These are phyloP conservation scores for Euzetes globulus DNA, from an alignment of 2,888 invertebrate species.

Conservation along the genomic window DNA sequence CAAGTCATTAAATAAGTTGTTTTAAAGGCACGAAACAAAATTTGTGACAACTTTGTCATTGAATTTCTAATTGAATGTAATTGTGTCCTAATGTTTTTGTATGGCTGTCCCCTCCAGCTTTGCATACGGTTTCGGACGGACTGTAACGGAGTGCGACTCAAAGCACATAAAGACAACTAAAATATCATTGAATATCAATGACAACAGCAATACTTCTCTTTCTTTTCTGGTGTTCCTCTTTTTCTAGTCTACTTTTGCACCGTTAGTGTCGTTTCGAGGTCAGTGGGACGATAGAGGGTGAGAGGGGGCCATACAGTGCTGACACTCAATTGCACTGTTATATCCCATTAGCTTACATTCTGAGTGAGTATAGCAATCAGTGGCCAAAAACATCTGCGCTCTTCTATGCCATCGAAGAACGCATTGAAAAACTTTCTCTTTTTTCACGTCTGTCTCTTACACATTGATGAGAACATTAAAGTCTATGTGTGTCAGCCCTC, in stretches of 20 bases:
- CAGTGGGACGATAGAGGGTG: conserved; percentile 29
- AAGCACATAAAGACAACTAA: too few species aligned
- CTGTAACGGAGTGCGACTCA: too few species aligned
- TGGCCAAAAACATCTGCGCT: neutral
- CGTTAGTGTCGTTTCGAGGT: conserved; percentile 26
- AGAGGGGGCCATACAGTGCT: neutral
- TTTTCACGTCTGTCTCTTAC: neutral
- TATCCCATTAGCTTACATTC: neutral
- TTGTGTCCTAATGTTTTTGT: too few species aligned
- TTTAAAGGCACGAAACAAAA: too few species aligned
- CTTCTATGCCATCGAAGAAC: neutral
- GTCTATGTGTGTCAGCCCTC: conserved; percentile 9
- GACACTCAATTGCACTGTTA: conserved; percentile 1
- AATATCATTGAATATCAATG: neutral
- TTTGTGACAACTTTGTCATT: too few species aligned
- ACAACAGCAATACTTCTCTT: neutral
- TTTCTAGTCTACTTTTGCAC: neutral
- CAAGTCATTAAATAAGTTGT: too few species aligned
- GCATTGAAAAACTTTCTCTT: conserved; percentile 20
- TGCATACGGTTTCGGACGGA: too few species aligned
- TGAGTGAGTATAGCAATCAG: neutral
- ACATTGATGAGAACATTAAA: conserved; percentile 10
- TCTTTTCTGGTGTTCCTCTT: neutral
- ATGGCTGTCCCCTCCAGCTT: too few species aligned
- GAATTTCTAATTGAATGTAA: too few species aligned